Evolutionary conservation across 1,140 invertebrate genomes (phyloP), one percentile per base, ranked within the genome.

Genomic region (Drosophila varians): DNA sequence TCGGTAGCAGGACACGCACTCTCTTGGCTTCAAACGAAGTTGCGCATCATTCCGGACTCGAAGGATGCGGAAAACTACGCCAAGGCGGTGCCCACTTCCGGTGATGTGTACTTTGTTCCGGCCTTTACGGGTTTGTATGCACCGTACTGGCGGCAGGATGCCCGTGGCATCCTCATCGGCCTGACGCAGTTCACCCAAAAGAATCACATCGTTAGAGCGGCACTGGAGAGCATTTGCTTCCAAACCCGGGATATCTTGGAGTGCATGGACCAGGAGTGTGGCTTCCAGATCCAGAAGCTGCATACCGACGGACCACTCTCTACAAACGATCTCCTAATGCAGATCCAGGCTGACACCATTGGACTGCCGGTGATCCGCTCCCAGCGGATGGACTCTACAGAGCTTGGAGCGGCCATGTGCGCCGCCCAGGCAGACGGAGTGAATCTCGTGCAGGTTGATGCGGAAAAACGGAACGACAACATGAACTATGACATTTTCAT

Each of bases 111-210:
- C 90, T 99, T 99, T 92, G 98, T 99, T 6, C 98, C 98, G 0
- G 97, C 96, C 5, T 98, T 99, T 91, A 96, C 96, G 55, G 99
- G 98, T 2, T 92, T 99, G 0, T 99, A 98, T 91, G 98, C 98
- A 42, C 98, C 99, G 0, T 97, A 99, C 91, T 99, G 98, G 98
- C 93, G 95, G 76, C 95, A 96, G 82, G 96, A 98, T 92, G 98
- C 98, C 2, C 93, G 97, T 91, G 97, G 96, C 64, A 95, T 97
- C 18, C 97, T 99, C 75, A 98, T 98, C 90, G 99, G 99, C 0
- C 91, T 99, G n/a, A 99, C 98, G 16, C 97, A 98, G 61, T 98
- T 96, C 88, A 97, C 98, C 0, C 97, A 94, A 0, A 97, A 97
- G 90, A 95, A 96, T 71, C 98, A 99, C 89, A 96, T 99, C 57